Conservation (phyloP, 1,140 invertebrate genomes). For the Ridgeia piscesae region DNA sequence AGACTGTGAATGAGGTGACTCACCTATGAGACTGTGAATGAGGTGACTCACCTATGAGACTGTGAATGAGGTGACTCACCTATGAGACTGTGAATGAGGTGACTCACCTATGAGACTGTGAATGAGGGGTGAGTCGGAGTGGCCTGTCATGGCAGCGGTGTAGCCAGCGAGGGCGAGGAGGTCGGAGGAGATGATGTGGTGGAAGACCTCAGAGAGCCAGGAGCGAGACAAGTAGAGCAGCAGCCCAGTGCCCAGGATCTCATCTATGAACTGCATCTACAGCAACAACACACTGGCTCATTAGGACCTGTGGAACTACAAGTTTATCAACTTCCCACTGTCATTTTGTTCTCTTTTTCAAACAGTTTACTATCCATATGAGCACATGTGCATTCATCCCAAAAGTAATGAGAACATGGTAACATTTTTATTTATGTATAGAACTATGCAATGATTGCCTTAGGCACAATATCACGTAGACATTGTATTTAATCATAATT, state of each 20-base stretch:
- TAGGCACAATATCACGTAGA: too few species aligned
- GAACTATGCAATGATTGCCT: too few species aligned
- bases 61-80: constrained; percentile 2
- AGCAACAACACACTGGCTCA: constrained; percentile 29
- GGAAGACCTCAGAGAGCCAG: constrained; percentile 89
- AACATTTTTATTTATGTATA: too few species aligned
- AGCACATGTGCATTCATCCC: too few species aligned
- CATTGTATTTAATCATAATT: too few species aligned
- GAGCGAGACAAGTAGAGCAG: constrained; percentile 86
- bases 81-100: too few species aligned
- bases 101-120: constrained; percentile 11
- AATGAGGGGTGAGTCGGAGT: constrained; percentile 4
- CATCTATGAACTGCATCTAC: constrained; percentile 84
- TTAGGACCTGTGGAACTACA: too few species aligned
- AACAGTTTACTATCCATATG: not conserved
- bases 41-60: too few species aligned
- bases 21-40: too few species aligned
- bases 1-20: too few species aligned
- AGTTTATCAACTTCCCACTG: not conserved
- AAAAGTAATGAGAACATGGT: not conserved
- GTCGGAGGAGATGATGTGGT: constrained; percentile 77
- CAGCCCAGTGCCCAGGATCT: constrained; percentile 86
- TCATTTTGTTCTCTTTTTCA: not conserved
- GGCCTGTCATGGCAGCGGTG: constrained; percentile 41
- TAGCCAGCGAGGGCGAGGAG: constrained; percentile 72